A percentile compares a stretch with the other conserved stretches of the same genome.
Evolutionary conservation across 2,113 vertebrate species (phyloP).

Genomic region (sheep (Ovis aries)): DNA sequence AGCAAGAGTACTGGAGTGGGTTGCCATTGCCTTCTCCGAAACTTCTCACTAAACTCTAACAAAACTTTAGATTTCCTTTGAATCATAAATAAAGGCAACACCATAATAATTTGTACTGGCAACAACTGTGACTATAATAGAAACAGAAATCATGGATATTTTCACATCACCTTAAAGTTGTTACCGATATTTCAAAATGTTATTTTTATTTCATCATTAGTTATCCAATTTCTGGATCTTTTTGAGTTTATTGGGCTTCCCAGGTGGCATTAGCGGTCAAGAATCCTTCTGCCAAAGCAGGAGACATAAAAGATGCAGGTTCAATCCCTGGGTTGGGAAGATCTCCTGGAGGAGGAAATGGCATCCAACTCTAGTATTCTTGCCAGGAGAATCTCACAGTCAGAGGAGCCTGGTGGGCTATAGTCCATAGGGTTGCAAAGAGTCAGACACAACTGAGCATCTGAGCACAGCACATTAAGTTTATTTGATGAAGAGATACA

Average conservation of each 20-base stretch:
- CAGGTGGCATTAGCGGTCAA: not conserved
- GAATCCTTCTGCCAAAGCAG: not conserved
- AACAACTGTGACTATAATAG: not conserved
- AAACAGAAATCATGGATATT: not conserved
- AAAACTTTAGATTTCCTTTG: not conserved
- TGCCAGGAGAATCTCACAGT: not conserved
- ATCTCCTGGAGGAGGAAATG: not conserved
- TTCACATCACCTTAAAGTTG: not conserved
- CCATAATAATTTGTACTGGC: not conserved
- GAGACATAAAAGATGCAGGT: not conserved
- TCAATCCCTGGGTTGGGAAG: not conserved
- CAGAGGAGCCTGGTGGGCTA: not conserved
- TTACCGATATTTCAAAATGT: not conserved
- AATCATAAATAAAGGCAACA: not conserved
- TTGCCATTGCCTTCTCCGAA: not conserved
- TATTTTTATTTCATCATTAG: not conserved
- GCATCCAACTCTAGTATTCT: not conserved
- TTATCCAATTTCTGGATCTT: not conserved
- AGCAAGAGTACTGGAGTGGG: no score
- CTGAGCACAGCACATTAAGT: not conserved
- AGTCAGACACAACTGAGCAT: not conserved
- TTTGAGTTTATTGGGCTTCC: not conserved
- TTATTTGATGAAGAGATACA: not conserved
- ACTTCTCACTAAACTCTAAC: not conserved
- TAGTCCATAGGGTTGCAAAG: not conserved